Conservation (phyloP, 92 coral and sea anemone genomes). For the Bergia puertoricense region DNA sequence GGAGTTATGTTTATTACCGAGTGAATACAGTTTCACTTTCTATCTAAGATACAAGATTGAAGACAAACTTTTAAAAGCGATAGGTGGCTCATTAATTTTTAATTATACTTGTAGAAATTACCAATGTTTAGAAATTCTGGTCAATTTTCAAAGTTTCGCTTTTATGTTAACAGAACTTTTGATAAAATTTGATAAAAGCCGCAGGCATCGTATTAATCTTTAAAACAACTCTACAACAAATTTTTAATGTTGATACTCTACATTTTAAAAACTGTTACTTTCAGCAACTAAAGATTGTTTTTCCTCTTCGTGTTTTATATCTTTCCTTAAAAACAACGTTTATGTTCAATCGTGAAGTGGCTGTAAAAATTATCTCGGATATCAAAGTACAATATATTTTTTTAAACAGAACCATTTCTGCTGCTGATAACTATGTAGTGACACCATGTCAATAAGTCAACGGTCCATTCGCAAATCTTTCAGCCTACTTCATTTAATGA, state of each 20-base stretch:
- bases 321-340: background rate
- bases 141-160: slow-evolving; percentile 10
- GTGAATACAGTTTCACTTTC: slow-evolving; percentile 42
- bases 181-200: slow-evolving; percentile 4
- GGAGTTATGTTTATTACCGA: slow-evolving; percentile 18
- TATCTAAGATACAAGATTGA: slow-evolving; percentile 35
- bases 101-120: slow-evolving; percentile 37
- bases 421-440: background rate
- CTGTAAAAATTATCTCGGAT: background rate
- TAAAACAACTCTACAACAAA: slow-evolving; percentile 1
- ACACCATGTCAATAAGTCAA: background rate
- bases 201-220: slow-evolving; percentile 12
- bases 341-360: background rate
- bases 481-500: slow-evolving; percentile 12
- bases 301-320: background rate
- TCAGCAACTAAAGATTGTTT: background rate
- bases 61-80: slow-evolving; percentile 31
- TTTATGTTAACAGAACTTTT: background rate
- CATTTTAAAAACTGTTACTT: slow-evolving; percentile 6
- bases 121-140: slow-evolving; percentile 26
- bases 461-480: background rate
- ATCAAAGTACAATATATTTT: background rate
- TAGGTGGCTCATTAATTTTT: slow-evolving; percentile 37
- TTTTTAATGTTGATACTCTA: slow-evolving; percentile 29
- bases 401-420: background rate